Percentiles rank a stretch among this genome's conserved stretches.
Evolutionary conservation across 2,888 invertebrate genomes (phyloP).

Genomic region (Melolontha melolontha): DNA sequence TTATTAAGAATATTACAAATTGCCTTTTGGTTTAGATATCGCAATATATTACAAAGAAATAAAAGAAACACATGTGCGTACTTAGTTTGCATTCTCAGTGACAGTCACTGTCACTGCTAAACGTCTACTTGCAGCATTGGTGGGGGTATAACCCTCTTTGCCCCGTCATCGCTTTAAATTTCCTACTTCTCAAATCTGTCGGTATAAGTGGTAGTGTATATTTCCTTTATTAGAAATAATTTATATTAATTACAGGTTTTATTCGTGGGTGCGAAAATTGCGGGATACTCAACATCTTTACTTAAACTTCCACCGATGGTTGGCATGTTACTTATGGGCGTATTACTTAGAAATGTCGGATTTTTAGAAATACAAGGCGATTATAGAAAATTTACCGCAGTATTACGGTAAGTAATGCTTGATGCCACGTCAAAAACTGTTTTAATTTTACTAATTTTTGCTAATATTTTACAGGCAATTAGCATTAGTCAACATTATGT

Average conservation of each 20-base stretch:
- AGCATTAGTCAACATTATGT: constrained; percentile 74
- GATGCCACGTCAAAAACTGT: background rate
- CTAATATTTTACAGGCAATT: constrained; percentile 66
- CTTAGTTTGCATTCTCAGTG: too few species aligned
- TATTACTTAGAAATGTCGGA: constrained; percentile 67
- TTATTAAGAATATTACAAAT: too few species aligned
- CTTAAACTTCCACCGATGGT: constrained; percentile 69
- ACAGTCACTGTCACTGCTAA: too few species aligned
- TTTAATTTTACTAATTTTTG: constrained; percentile 19
- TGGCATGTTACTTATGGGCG: constrained; percentile 74
- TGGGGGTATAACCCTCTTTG: too few species aligned
- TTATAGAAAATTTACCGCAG: constrained; percentile 65
- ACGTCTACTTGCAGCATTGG: too few species aligned
- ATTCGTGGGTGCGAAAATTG: constrained; percentile 55
- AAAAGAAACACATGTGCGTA: too few species aligned
- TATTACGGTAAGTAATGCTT: constrained; percentile 64
- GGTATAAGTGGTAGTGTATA: too few species aligned
- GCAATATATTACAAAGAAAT: too few species aligned
- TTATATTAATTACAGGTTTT: constrained; percentile 54
- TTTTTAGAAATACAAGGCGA: constrained; percentile 64
- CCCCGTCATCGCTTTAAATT: too few species aligned
- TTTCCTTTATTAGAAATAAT: too few species aligned
- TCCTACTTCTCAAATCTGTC: too few species aligned
- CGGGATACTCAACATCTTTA: constrained; percentile 49
- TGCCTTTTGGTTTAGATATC: too few species aligned